Evolutionary conservation across 1,140 invertebrate species (phyloP), one percentile per base, ranked within the genome.

Genomic region (Grapholita molesta): DNA sequence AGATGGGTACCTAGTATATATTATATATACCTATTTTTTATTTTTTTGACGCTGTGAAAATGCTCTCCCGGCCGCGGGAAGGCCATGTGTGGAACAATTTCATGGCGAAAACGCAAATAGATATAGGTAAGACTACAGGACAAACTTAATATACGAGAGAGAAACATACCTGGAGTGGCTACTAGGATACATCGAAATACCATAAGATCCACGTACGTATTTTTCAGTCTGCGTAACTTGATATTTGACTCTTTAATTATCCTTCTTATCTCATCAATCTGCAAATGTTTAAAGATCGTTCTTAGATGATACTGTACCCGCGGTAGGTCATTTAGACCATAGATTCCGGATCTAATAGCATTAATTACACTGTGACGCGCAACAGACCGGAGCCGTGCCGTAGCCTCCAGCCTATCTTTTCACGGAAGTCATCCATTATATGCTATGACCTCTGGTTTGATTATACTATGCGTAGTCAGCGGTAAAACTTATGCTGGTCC

Each of bases 311-410:
- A 61, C 28, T 12, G 28, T 24, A 61, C 23, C 11, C 24, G 23
- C 53, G 53, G 53, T 57, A 57, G 53, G 53, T 61, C 66, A 69
- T 53, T 84, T 84, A 85, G 84, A 82, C 83, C 77, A 76, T 82
- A 72, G 71, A 76, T 87, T 79, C 85, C 80, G 83, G 81, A 83
- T 86, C 80, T 77, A 90, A 90, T 84, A 79, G 78, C 82, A 87
- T 88, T 90, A 90, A 90, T 90, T 79, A 79, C 61, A 72, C 66
- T 72, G 73, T 67, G 64, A 65, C 42, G 74, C 67, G 72, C 71
- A 79, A 73, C 77, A 72, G 71, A 74, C 9, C 68, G 72, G 24
- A 38, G 30, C 55, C 65, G 23, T 42, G 42, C 8, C n/a, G 12
- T 48, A 48, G 42, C 42, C 42, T 48, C 42, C 18, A 48, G 42